Percentiles rank a stretch among this genome's conserved stretches.
phyloP scores from a whole-genome alignment of 2,113 vertebrate species.

The Microtus montanus region DNA sequence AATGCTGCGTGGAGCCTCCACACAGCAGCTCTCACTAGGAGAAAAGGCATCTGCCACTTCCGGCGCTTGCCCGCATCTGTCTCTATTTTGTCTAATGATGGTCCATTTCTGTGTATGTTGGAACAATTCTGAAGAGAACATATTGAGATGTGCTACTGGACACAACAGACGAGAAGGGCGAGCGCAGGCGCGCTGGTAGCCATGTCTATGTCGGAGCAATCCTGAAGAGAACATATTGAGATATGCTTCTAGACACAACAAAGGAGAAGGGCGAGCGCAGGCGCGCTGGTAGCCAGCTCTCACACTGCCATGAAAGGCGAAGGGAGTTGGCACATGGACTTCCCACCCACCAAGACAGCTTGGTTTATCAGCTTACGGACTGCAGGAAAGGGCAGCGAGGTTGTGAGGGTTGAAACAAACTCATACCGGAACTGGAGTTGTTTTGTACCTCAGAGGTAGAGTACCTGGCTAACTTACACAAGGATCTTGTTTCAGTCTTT shows the following conservation, averaged over 20 bases:
- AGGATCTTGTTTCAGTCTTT: neutral
- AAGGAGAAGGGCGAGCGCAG: neutral
- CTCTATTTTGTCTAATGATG: neutral
- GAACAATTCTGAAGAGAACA: neutral
- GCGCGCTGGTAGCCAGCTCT: neutral
- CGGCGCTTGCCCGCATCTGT: rapidly evolving
- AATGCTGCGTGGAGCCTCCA: rapidly evolving
- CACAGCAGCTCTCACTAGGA: rapidly evolving
- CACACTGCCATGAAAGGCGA: neutral
- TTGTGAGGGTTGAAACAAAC: neutral
- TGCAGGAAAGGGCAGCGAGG: neutral
- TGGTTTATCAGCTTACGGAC: neutral
- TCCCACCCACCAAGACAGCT: neutral
- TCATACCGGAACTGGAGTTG: neutral
- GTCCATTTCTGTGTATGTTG: slow-evolving; percentile 4
- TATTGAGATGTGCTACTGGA: slow-evolving; percentile 1
- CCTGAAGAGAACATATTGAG: neutral
- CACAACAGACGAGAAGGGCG: neutral
- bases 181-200: neutral
- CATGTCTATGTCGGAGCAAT: neutral
- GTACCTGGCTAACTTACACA: neutral
- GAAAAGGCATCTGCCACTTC: neutral
- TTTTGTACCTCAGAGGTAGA: neutral
- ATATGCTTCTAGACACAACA: neutral
- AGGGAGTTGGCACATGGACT: rapidly evolving